Percentiles rank a stretch among this genome's conserved stretches.
Conservation (phyloP, 2,113 vertebrate genomes). For the Saccopteryx leptura region DNA sequence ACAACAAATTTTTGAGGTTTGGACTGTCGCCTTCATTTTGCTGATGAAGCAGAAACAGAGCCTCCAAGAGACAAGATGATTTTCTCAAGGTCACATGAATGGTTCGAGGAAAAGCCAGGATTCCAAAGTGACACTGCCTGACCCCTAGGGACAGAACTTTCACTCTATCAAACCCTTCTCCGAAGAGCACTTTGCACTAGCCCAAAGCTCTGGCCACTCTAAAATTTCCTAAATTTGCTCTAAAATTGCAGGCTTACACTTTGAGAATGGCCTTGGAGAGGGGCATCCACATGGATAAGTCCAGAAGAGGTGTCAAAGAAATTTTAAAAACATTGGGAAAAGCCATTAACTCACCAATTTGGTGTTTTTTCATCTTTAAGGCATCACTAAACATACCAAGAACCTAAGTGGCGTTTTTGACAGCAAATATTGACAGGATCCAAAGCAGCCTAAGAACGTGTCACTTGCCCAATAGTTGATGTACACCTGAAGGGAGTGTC, state of each 20-base stretch:
- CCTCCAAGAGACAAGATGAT: background rate
- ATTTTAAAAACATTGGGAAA: constrained; percentile 58
- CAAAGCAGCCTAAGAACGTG: constrained; percentile 60
- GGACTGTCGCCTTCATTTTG: background rate
- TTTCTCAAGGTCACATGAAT: background rate
- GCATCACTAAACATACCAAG: constrained; percentile 69
- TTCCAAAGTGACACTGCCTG: constrained; percentile 30
- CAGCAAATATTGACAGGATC: constrained; percentile 74
- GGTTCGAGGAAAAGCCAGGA: background rate
- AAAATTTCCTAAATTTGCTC: constrained; percentile 10
- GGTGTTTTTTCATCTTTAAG: constrained; percentile 68
- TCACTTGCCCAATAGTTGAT: background rate
- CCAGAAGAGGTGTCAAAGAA: constrained; percentile 59
- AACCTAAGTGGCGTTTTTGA: constrained; percentile 46
- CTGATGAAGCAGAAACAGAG: constrained; percentile 51
- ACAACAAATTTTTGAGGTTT: constrained; percentile 15
- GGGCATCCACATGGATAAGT: constrained; percentile 25
- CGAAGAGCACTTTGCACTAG: constrained; percentile 38
- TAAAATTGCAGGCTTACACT: constrained; percentile 50
- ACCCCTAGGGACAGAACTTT: constrained; percentile 1
- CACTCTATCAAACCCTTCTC: constrained; percentile 8
- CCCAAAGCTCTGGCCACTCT: constrained; percentile 26
- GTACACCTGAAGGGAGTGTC: constrained; percentile 10
- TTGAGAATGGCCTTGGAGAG: constrained; percentile 55
- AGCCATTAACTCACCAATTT: constrained; percentile 57